Percentiles rank a stretch among this genome's conserved stretches.
Evolutionary conservation across 2,888 invertebrate genomes (phyloP).

Genomic region (Prosapia bicincta): DNA sequence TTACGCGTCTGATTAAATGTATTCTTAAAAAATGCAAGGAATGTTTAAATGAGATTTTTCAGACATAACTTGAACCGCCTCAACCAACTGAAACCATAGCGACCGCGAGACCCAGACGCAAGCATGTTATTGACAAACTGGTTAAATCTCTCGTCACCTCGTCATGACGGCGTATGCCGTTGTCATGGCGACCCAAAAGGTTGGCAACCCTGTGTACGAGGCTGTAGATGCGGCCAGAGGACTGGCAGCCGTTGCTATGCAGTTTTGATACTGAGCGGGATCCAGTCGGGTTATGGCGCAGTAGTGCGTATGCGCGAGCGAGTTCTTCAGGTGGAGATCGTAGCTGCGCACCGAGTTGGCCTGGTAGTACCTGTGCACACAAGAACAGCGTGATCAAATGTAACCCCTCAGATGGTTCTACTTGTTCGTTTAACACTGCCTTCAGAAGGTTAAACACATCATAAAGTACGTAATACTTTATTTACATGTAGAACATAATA

Average conservation of each 20-base stretch:
- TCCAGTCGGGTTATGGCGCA: constrained; percentile 86
- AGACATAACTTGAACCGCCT: too few species aligned
- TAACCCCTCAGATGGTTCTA: too few species aligned
- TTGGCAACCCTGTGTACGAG: not conserved
- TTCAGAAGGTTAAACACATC: too few species aligned
- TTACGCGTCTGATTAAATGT: too few species aligned
- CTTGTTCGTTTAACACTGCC: too few species aligned
- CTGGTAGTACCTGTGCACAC: constrained; percentile 62
- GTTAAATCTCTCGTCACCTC: not conserved
- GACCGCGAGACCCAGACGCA: not conserved
- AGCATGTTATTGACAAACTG: not conserved
- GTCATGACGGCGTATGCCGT: not conserved
- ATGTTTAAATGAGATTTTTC: too few species aligned
- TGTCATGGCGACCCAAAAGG: not conserved
- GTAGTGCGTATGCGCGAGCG: constrained; percentile 68
- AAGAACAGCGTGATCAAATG: too few species aligned
- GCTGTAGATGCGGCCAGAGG: constrained; percentile 18
- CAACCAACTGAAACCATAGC: too few species aligned
- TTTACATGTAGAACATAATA: too few species aligned
- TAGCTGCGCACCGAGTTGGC: constrained; percentile 67
- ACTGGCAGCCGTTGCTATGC: constrained; percentile 75
- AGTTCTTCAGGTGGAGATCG: constrained; percentile 52
- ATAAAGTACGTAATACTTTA: too few species aligned
- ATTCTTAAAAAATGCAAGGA: too few species aligned
- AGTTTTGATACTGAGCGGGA: constrained; percentile 71